Evolutionary conservation across 1,140 invertebrate species (phyloP).

Genomic region (Bombyx mandarina): DNA sequence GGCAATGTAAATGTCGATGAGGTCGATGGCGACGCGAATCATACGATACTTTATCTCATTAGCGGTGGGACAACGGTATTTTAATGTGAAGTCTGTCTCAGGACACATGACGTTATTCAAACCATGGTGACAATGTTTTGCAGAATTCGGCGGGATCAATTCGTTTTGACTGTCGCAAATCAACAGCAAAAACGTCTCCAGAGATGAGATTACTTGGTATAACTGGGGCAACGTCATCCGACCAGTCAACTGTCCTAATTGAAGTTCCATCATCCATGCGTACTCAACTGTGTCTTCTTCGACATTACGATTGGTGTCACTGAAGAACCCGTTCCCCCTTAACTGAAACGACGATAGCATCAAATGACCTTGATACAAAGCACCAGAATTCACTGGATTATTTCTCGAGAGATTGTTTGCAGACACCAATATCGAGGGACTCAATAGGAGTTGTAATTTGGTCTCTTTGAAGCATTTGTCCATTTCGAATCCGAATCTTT

Average conservation of each 20-base stretch:
- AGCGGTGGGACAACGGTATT: constrained; percentile 85
- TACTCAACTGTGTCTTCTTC: constrained; percentile 97
- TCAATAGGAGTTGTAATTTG: constrained; percentile 90
- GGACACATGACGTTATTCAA: constrained; percentile 82
- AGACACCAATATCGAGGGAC: constrained; percentile 88
- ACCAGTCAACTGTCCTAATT: constrained; percentile 85
- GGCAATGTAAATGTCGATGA: constrained; percentile 91
- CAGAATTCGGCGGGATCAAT: constrained; percentile 82
- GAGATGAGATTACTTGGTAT: constrained; percentile 86
- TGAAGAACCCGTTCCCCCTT: constrained; percentile 97
- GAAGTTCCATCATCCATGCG: constrained; percentile 91
- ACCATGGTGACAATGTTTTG: constrained; percentile 89
- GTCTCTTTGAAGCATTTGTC: constrained; percentile 94
- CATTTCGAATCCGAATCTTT: constrained; percentile 97
- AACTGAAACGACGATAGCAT: constrained; percentile 91
- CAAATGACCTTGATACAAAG: constrained; percentile 88
- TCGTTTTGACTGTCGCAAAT: constrained; percentile 92
- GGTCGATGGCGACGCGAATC: constrained; percentile 91
- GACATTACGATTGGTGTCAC: constrained; percentile 87
- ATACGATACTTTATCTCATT: constrained; percentile 97
- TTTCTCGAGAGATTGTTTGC: constrained; percentile 79
- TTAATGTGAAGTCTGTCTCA: constrained; percentile 79
- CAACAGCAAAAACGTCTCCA: constrained; percentile 92
- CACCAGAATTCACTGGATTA: constrained; percentile 71
- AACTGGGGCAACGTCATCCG: constrained; percentile 86